Conservation (phyloP, 2,797 vertebrate species). For the Mormyrus proboscirostris region DNA sequence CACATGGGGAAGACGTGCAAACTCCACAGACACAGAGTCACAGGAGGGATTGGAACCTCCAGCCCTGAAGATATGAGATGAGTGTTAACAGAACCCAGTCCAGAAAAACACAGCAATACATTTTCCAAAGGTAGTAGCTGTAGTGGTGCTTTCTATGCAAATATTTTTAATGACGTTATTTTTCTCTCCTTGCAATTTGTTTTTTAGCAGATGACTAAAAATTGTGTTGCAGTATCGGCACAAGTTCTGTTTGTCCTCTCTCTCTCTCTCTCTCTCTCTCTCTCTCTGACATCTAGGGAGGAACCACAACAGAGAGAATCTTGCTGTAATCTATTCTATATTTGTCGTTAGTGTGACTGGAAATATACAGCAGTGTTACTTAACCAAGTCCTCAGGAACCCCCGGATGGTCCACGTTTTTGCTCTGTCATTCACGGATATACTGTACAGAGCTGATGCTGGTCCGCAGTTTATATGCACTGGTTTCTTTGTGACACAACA, state of each 20-base stretch:
- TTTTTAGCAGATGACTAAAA: background rate
- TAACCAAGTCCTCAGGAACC: background rate
- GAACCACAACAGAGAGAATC: background rate
- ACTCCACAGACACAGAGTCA: background rate
- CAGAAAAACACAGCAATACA: background rate
- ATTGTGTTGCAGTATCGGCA: background rate
- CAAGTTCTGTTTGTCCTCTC: background rate
- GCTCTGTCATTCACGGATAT: background rate
- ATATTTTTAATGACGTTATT: background rate
- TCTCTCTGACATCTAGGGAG: conserved; percentile 1
- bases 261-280: background rate
- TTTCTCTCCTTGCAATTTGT: background rate
- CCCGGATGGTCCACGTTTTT: background rate
- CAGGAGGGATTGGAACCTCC: background rate
- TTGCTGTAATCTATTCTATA: background rate
- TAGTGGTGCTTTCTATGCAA: background rate
- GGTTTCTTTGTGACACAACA: background rate
- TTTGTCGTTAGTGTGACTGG: conserved; percentile 23
- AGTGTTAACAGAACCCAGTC: background rate
- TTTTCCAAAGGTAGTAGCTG: background rate
- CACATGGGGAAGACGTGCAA: background rate
- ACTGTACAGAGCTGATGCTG: conserved; percentile 22
- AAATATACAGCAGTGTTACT: conserved; percentile 7
- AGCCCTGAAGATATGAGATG: background rate
- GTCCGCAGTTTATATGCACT: conserved; percentile 24